Evolutionary conservation across 2,113 vertebrate species (phyloP).

Genomic region (Cnemophilus loriae): DNA sequence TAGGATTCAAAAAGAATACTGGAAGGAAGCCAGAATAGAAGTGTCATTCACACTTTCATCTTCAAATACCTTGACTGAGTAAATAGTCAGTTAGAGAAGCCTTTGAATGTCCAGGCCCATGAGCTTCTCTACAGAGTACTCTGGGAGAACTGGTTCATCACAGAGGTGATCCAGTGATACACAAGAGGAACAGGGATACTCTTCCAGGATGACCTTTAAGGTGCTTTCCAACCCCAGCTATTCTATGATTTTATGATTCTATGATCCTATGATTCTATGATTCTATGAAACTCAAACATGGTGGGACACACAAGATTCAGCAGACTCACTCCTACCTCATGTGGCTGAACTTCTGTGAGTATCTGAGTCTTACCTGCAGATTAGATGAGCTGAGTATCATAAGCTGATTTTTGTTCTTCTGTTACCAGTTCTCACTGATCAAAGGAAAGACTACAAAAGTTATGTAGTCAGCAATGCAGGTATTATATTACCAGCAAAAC

Average conservation of each 20-base stretch:
- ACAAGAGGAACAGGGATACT: background rate
- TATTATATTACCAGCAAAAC: background rate
- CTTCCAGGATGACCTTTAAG: background rate
- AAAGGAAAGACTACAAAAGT: background rate
- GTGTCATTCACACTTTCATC: background rate
- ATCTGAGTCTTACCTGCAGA: background rate
- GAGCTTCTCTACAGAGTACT: background rate
- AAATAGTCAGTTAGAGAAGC: background rate
- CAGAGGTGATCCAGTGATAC: background rate
- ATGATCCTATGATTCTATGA: background rate
- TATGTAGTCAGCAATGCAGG: background rate
- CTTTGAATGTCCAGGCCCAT: background rate
- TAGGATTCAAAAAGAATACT: background rate
- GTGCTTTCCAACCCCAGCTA: background rate
- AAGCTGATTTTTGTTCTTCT: background rate
- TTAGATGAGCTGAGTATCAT: accelerated
- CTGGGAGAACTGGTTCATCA: background rate
- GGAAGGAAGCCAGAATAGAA: background rate
- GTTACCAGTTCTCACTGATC: background rate
- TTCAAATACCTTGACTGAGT: background rate
- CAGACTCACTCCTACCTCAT: background rate
- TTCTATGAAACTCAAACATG: background rate
- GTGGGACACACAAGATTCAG: background rate
- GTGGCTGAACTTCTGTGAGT: background rate
- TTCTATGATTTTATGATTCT: no score